Percentiles rank a stretch among this genome's conserved stretches.
Evolutionary conservation across 2,888 invertebrate genomes (phyloP).

Genomic region (Agrochola lota): DNA sequence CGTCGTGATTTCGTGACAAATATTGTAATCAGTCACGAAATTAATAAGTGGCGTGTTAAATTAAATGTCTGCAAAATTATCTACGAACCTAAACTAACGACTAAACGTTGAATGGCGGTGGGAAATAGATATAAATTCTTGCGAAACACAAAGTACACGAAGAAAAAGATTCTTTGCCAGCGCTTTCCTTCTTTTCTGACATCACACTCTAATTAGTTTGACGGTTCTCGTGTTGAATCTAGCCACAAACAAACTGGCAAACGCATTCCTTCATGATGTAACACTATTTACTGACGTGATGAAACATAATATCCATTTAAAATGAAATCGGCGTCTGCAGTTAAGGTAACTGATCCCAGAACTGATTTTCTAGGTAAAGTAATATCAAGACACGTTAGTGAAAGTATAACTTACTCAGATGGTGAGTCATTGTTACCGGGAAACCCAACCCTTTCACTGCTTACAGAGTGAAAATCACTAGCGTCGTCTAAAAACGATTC

Average conservation of each 20-base stretch:
- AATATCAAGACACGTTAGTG: constrained; percentile 34
- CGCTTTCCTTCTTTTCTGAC: not conserved
- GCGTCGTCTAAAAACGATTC: constrained; percentile 42
- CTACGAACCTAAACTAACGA: constrained; percentile 1
- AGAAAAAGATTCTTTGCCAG: not conserved
- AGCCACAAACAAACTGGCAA: constrained; percentile 12
- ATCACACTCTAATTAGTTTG: constrained; percentile 18
- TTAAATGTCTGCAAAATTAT: constrained; percentile 16
- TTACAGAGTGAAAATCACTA: constrained; percentile 50
- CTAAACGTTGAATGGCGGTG: not conserved
- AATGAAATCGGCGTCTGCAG: constrained; percentile 27
- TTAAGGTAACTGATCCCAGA: constrained; percentile 26
- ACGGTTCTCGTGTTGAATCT: constrained; percentile 2
- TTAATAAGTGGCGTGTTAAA: constrained; percentile 12
- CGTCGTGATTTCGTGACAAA: constrained; percentile 27
- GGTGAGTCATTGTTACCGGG: constrained; percentile 57
- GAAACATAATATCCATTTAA: not conserved
- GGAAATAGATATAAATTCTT: constrained; percentile 9
- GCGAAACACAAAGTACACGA: constrained; percentile 8
- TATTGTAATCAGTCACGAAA: constrained; percentile 42
- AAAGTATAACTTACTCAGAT: constrained; percentile 63
- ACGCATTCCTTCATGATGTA: not conserved
- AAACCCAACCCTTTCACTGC: constrained; percentile 55
- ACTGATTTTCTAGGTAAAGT: constrained; percentile 38
- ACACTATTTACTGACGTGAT: not conserved